Conservation (phyloP, 2,797 vertebrate species). For the Mycteria americana region DNA sequence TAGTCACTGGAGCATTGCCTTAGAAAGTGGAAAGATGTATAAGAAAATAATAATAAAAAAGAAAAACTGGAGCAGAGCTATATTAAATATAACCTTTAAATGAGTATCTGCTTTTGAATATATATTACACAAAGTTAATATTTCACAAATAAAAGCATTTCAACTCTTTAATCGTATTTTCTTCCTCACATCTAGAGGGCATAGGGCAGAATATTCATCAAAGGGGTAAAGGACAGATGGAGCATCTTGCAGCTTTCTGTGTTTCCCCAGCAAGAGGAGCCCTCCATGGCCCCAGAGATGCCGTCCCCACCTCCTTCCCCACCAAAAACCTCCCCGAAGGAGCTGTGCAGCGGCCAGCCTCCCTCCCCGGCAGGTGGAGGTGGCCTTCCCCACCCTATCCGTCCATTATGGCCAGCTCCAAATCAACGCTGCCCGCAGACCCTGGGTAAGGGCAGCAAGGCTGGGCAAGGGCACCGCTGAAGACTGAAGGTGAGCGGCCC, state of each 20-base stretch:
- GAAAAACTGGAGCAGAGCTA: constrained; percentile 59
- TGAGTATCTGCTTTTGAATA: constrained; percentile 72
- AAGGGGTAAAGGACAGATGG: neutral
- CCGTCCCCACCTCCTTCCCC: neutral
- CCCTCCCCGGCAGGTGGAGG: neutral
- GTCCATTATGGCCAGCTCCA: neutral
- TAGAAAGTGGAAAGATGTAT: constrained; percentile 75
- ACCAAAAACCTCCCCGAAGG: neutral
- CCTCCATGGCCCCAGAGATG: neutral
- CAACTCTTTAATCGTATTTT: constrained; percentile 15
- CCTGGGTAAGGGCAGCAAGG: accelerated
- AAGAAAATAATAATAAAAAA: constrained; percentile 75
- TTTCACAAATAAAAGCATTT: constrained; percentile 52
- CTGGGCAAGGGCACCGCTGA: neutral
- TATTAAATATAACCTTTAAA: constrained; percentile 74
- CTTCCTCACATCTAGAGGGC: constrained; percentile 46
- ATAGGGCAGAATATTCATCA: neutral
- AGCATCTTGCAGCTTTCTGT: neutral
- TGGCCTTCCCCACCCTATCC: neutral
- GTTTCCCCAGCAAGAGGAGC: neutral
- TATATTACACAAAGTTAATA: constrained; percentile 65
- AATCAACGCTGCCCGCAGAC: accelerated
- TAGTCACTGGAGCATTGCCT: constrained; percentile 77
- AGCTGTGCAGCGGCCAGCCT: neutral
- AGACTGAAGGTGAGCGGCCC: neutral